Evolutionary conservation across 2,113 vertebrate genomes (phyloP), one percentile per base, ranked within the genome.

Genomic region (Cyprinus carpio): DNA sequence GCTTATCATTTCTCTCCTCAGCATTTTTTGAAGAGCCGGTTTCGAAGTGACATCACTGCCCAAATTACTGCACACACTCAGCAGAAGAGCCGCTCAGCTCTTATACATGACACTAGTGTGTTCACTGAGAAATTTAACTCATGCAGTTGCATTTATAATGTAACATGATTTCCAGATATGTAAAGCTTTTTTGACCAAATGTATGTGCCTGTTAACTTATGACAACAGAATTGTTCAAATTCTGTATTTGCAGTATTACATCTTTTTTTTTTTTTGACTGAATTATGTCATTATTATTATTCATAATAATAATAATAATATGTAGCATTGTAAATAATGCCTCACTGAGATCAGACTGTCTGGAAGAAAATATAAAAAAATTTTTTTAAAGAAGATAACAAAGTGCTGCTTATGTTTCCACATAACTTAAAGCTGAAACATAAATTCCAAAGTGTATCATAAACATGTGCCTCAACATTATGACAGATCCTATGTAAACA

Each of bases 1-100:
- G 0, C 46, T 87, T 31, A 83, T 87, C 13, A 3, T n/a, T 51
- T n/a, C 46, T 77, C 6, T 88, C 54, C 9, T 37, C 90, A 95
- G 94, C 95, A 80, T 90, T 95, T 83, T 92, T 94, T n/a, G 95
- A 95, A 81, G 94, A 95, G 85, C 72, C 92, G 4, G 84, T 89
- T 69, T 84, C 87, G 4, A 93, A 94, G 91, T 95, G 92, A 95
- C 60, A 65, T 80, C 82, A 29, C 11, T n/a, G 51, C 7, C 76
- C 54, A 15, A 31, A 60, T 79, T 10, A 8, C 64, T 79, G 51
- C 56, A 31, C 56, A 4, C 29, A 6, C n/a, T 40, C 40, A 20
- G 27, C 29, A 65, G 75, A 67, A 79, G 54, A 54, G 51, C 20
- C 54, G 54, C 18, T 18, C 51, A 2, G 6, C 25, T 51, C 3